Conservation (phyloP, 2,113 vertebrate genomes). For the Burhinus oedicnemus region DNA sequence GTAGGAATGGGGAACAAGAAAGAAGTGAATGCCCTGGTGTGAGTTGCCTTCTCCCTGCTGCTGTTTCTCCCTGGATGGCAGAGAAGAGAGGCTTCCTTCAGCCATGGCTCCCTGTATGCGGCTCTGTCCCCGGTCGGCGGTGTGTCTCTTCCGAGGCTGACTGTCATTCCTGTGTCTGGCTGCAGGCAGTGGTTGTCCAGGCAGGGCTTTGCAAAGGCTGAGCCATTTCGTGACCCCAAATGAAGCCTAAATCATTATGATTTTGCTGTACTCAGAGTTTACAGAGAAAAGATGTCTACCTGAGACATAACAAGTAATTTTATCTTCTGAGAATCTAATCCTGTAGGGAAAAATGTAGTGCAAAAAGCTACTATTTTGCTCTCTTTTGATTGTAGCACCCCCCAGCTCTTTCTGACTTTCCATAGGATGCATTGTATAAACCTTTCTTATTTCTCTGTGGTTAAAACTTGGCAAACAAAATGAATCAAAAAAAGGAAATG, state of each 20-base stretch:
- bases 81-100: not conserved
- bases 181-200: not conserved
- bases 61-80: not conserved
- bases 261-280: not conserved
- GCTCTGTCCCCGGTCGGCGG: accelerated
- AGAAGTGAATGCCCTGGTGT: not conserved
- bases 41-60: not conserved
- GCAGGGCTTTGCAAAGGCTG: not conserved
- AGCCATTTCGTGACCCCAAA: not conserved
- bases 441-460: not conserved
- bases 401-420: not conserved
- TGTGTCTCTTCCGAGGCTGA: accelerated
- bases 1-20: not conserved
- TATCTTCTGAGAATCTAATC: not conserved
- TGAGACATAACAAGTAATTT: not conserved
- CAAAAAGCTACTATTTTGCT: not conserved
- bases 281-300: not conserved
- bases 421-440: not conserved
- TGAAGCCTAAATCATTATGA: not conserved
- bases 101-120: accelerated
- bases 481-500: not conserved
- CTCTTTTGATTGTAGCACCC: not conserved
- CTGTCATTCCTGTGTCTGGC: not conserved
- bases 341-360: not conserved
- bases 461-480: not conserved